phyloP scores from a whole-genome alignment of 2,113 vertebrate genomes.

The Pachypanchax playfairii region DNA sequence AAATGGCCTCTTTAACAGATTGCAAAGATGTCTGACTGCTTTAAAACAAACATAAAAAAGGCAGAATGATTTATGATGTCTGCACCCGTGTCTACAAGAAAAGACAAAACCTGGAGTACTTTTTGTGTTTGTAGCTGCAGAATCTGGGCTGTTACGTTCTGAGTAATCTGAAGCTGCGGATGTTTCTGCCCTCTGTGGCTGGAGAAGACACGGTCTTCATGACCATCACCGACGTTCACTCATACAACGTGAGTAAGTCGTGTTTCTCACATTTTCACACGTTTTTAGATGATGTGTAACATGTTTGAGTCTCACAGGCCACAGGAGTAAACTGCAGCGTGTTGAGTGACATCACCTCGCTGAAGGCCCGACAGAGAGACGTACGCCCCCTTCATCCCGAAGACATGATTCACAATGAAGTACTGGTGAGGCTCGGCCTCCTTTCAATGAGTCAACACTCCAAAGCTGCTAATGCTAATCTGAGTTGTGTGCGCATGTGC shows the following conservation, averaged over 20 bases:
- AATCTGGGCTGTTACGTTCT: slow-evolving; percentile 88
- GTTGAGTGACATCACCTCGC: slow-evolving; percentile 66
- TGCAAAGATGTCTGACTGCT: background rate
- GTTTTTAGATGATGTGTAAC: slow-evolving; percentile 9
- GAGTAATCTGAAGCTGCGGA: slow-evolving; percentile 80
- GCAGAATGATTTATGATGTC: background rate
- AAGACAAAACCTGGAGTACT: background rate
- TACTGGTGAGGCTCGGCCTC: slow-evolving; percentile 79
- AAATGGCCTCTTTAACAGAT: background rate
- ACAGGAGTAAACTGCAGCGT: slow-evolving; percentile 82
- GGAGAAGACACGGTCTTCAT: slow-evolving; percentile 82
- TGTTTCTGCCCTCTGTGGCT: slow-evolving; percentile 85
- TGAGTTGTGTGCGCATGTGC: background rate
- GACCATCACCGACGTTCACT: slow-evolving; percentile 81
- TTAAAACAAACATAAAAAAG: background rate
- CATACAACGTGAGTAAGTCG: slow-evolving; percentile 84
- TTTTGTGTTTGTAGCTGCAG: slow-evolving; percentile 81
- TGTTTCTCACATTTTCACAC: background rate
- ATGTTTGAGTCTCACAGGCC: slow-evolving; percentile 65
- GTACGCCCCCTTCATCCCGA: slow-evolving; percentile 80
- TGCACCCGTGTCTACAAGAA: background rate
- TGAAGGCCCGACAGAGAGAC: slow-evolving; percentile 71
- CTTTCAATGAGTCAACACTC: slow-evolving; percentile 2
- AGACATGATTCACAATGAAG: slow-evolving; percentile 81
- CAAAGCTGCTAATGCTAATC: background rate